Conservation (phyloP, 2,888 invertebrate species). For the Callyntrura sp. region DNA sequence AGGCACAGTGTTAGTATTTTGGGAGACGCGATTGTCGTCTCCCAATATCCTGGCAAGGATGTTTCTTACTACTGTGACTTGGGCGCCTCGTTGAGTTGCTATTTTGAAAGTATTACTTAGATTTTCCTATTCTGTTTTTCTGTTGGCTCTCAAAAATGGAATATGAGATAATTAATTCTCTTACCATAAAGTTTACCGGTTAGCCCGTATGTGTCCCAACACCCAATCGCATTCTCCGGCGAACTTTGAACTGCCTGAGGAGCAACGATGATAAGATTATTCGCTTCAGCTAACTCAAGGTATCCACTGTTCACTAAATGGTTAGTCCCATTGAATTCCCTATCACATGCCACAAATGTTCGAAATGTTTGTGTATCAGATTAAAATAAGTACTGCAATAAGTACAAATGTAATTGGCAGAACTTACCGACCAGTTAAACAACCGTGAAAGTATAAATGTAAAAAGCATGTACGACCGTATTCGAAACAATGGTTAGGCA, state of each 20-base stretch:
- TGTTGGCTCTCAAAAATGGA: background rate
- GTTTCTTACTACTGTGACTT: conserved; percentile 80
- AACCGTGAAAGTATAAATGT: conserved; percentile 83
- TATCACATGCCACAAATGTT: conserved; percentile 37
- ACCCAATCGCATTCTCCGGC: conserved; percentile 81
- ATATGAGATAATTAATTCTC: background rate
- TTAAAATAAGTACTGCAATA: too few relatives aligned
- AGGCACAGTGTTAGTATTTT: background rate
- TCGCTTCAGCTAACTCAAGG: conserved; percentile 81
- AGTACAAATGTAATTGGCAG: background rate
- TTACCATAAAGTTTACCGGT: conserved; percentile 80
- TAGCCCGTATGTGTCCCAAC: conserved; percentile 83
- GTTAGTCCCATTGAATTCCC: conserved; percentile 81
- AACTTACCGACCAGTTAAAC: conserved; percentile 80
- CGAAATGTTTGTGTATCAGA: too few relatives aligned
- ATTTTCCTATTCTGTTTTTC: too few relatives aligned
- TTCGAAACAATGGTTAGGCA: conserved; percentile 78
- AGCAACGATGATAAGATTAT: conserved; percentile 81
- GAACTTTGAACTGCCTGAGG: conserved; percentile 79
- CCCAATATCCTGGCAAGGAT: conserved; percentile 80
- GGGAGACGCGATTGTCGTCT: conserved; percentile 51
- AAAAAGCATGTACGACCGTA: conserved; percentile 77
- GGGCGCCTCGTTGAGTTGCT: conserved; percentile 81
- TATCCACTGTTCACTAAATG: conserved; percentile 82
- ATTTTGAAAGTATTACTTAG: too few relatives aligned